Evolutionary conservation across 2,113 vertebrate species (phyloP), one percentile per base, ranked within the genome.

Genomic region (Centropus bengalensis): DNA sequence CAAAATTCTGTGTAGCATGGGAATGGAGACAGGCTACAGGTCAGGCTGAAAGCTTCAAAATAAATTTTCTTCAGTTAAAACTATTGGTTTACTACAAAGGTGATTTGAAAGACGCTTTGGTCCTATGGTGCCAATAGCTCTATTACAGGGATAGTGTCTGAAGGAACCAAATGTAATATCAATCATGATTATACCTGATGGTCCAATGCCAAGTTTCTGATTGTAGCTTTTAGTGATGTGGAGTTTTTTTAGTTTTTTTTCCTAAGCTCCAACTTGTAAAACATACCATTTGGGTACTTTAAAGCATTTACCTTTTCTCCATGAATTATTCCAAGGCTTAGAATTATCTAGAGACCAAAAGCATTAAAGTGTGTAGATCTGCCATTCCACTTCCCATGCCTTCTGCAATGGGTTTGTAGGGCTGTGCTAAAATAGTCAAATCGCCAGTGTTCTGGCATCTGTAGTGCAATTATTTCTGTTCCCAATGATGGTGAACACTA

Each of bases 251-350:
- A 8, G 36, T 36, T 36, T 5, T 40, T 73, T 63, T 60, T 82
- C 54, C 44, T 21, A n/a, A 71, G 33, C 38, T 79, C 66, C 67
- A 82, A 88, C 63, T 32, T 52, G 23, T 71, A 40, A 79, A 32
- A 28, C 0, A 1, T 82, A 84, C 22, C 4, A 0, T 45, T 68
- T 55, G 33, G 17, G 6, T 40, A 44, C 23, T 2, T 42, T 47
- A 32, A 8, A 56, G 28, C n/a, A 21, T 45, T 79, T 84, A 9
- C 15, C 44, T 83, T 45, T 69, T 73, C 51, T 69, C 42, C 8
- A 2, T 12, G 28, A 59, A 20, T 71, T 89, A 71, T 76, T 84
- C 44, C 36, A 63, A 54, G 60, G 51, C 32, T 36, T 74, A 33
- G 7, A 93, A 82, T 54, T 40, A 63, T 11, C 8, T 69, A 10